Percentiles rank a stretch among this genome's conserved stretches.
Evolutionary conservation across 2,888 invertebrate genomes (phyloP).

Genomic region (Mimas tiliae): DNA sequence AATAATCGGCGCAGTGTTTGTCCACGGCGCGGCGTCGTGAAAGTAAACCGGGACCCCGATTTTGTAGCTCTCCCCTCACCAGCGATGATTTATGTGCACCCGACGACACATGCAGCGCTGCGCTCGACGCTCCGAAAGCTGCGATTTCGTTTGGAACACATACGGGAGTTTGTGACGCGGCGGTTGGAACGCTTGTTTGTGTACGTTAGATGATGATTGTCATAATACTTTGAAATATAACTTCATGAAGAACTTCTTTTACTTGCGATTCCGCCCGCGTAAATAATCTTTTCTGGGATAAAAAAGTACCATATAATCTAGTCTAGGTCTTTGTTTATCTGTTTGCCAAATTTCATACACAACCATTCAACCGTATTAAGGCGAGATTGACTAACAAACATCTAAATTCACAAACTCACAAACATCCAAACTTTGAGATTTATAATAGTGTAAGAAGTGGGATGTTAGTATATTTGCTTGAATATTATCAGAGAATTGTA

Average conservation of each 20-base stretch:
- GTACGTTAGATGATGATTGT: neutral
- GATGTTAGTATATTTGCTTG: too few species aligned
- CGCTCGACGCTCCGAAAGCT: slow-evolving; percentile 70
- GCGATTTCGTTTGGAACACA: slow-evolving; percentile 57
- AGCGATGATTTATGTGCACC: slow-evolving; percentile 75
- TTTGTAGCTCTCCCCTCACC: slow-evolving; percentile 59
- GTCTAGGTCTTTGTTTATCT: too few species aligned
- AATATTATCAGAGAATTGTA: too few species aligned
- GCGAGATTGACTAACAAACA: too few species aligned
- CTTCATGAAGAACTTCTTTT: neutral
- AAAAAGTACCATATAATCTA: too few species aligned
- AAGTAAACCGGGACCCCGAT: slow-evolving; percentile 73
- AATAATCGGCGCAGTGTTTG: slow-evolving; percentile 48
- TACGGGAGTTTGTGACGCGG: slow-evolving; percentile 54
- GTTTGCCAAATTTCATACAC: too few species aligned
- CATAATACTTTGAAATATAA: neutral
- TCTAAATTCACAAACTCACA: too few species aligned
- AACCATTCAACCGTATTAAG: too few species aligned
- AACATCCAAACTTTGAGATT: too few species aligned
- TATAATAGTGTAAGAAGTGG: too few species aligned
- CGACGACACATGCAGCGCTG: slow-evolving; percentile 82
- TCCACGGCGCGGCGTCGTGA: slow-evolving; percentile 56
- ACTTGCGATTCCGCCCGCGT: too few species aligned
- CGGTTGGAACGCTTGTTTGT: slow-evolving; percentile 49
- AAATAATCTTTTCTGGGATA: too few species aligned